A percentile compares a stretch with the other conserved stretches of the same genome.
Evolutionary conservation across 2,113 vertebrate genomes (phyloP).

Genomic region (Rhinogobius similis): DNA sequence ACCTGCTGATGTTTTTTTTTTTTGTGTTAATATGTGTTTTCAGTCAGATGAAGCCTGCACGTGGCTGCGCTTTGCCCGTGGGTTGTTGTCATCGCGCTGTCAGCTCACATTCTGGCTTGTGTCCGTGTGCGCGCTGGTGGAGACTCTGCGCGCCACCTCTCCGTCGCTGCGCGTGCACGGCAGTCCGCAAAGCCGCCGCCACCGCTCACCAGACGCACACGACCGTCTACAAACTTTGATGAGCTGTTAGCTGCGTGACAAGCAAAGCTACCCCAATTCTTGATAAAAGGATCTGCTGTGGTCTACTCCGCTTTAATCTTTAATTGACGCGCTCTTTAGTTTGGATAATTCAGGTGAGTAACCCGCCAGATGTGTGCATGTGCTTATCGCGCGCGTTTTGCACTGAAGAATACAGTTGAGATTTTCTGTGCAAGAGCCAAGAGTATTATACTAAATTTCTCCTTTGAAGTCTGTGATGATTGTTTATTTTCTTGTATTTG

Average conservation of each 20-base stretch:
- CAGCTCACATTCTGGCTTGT: conserved; percentile 47
- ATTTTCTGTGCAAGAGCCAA: conserved; percentile 14
- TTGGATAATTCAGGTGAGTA: conserved; percentile 55
- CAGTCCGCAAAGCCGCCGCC: conserved; percentile 49
- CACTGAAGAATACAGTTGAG: background rate
- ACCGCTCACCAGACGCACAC: conserved; percentile 49
- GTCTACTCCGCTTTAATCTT: background rate
- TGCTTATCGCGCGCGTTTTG: conserved; percentile 9
- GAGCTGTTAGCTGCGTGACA: conserved; percentile 30
- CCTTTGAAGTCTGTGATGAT: conserved; percentile 9
- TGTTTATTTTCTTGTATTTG: background rate
- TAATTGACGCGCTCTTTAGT: background rate
- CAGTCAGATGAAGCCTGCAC: background rate
- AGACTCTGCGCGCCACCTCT: conserved; percentile 47
- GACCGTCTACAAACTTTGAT: conserved; percentile 60
- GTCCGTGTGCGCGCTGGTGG: background rate
- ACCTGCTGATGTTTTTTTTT: too few species aligned
- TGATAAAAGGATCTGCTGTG: background rate
- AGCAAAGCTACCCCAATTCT: conserved; percentile 5
- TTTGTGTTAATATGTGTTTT: background rate
- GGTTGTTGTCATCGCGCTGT: conserved; percentile 57
- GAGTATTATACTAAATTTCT: background rate
- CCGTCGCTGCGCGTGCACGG: conserved; percentile 52
- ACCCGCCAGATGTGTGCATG: conserved; percentile 5
- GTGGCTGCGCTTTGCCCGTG: conserved; percentile 19